Evolutionary conservation across 2,797 vertebrate species (phyloP).

Genomic region (Neosilurus hyrtlii): DNA sequence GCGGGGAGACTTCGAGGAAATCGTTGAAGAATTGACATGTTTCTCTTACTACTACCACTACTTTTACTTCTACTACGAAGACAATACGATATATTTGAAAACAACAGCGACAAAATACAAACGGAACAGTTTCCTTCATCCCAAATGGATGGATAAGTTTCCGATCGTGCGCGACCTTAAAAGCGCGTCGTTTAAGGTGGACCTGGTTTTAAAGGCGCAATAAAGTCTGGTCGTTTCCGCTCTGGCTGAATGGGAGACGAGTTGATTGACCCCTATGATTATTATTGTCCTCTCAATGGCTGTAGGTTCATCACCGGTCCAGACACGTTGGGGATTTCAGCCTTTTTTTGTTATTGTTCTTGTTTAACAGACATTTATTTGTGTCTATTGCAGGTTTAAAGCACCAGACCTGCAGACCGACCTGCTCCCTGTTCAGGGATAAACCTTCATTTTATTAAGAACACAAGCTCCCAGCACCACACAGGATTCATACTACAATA

Average conservation of each 20-base stretch:
- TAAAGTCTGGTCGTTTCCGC: conserved; percentile 54
- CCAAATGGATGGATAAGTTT: background rate
- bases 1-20: too few species aligned
- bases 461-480: too few species aligned
- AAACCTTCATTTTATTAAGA: too few species aligned
- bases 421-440: background rate
- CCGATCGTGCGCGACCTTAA: background rate
- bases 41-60: background rate
- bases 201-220: conserved; percentile 47
- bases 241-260: conserved; percentile 29
- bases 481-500: too few species aligned
- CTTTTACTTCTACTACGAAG: background rate
- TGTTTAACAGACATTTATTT: background rate
- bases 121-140: too few species aligned
- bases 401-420: too few species aligned
- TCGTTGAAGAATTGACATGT: background rate
- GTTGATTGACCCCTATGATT: conserved; percentile 12
- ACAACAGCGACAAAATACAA: background rate
- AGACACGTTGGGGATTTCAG: background rate
- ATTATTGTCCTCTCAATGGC: conserved; percentile 28
- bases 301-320: conserved; percentile 12
- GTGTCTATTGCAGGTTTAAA: background rate
- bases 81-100: background rate
- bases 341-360: background rate
- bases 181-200: conserved; percentile 74